These are phyloP conservation scores for Clarias laeviceps DNA, from an alignment of 2,797 vertebrate genomes.

Conservation along the genomic window DNA sequence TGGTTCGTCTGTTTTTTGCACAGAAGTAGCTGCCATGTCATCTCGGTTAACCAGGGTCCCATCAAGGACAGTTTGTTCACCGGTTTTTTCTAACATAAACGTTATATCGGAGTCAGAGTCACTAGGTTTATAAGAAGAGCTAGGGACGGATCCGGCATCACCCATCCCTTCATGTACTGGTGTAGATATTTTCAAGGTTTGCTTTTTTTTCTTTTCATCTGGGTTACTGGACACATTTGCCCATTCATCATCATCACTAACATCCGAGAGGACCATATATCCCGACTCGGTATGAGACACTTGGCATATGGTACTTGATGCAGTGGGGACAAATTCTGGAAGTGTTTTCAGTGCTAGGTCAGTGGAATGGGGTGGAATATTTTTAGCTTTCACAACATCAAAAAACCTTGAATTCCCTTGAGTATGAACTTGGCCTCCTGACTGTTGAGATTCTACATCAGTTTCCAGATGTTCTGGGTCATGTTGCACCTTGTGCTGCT, in stretches of 20 bases:
- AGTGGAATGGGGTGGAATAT: background rate
- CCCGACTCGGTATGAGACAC: background rate
- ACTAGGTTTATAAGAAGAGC: constrained; percentile 14
- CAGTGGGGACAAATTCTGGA: constrained; percentile 5
- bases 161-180: background rate
- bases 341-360: background rate
- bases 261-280: constrained; percentile 43
- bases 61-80: constrained; percentile 10
- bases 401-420: constrained; percentile 3
- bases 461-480: constrained; percentile 11
- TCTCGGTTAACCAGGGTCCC: background rate
- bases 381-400: constrained; percentile 9
- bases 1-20: constrained; percentile 17
- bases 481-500: background rate
- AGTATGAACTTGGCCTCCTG: constrained; percentile 4
- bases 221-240: background rate
- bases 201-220: constrained; percentile 21
- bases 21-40: background rate
- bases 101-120: constrained; percentile 6
- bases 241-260: constrained; percentile 32
- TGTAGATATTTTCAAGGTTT: background rate
- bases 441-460: constrained; percentile 19
- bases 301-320: constrained; percentile 28
- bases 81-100: background rate
- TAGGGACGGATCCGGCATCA: background rate